These are phyloP conservation scores for Limnephilus rhombicus DNA, from an alignment of 2,888 invertebrate species.

Conservation along the genomic window DNA sequence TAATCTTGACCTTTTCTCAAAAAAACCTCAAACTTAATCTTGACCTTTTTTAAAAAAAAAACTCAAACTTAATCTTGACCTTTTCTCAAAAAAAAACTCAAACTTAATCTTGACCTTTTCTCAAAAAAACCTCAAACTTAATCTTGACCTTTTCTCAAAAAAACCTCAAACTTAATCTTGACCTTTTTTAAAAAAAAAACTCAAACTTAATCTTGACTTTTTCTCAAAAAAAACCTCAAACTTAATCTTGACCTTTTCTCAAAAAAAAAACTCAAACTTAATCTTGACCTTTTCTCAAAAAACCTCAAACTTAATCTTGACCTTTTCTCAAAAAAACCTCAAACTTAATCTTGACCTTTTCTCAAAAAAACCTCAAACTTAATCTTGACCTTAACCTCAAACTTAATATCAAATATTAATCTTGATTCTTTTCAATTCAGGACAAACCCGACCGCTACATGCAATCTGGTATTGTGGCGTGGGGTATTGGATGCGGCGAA, in stretches of 20 bases:
- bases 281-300: too few relatives aligned
- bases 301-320: too few relatives aligned
- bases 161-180: neutral
- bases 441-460: constrained; percentile 70
- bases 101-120: neutral
- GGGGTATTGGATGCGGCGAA: constrained; percentile 89
- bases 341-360: too few relatives aligned
- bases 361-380: neutral
- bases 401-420: too few relatives aligned
- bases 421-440: constrained; percentile 68
- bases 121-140: constrained; percentile 31
- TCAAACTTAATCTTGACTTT: neutral
- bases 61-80: too few relatives aligned
- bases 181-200: neutral
- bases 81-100: neutral
- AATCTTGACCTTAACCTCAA: neutral
- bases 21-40: too few relatives aligned
- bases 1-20: too few relatives aligned
- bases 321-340: too few relatives aligned
- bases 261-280: too few relatives aligned
- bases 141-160: neutral
- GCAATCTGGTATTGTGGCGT: constrained; percentile 84
- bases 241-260: too few relatives aligned
- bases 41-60: too few relatives aligned
- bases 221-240: too few relatives aligned